Conservation (phyloP, 2,797 vertebrate species). For the Oreochromis mossambicus region DNA sequence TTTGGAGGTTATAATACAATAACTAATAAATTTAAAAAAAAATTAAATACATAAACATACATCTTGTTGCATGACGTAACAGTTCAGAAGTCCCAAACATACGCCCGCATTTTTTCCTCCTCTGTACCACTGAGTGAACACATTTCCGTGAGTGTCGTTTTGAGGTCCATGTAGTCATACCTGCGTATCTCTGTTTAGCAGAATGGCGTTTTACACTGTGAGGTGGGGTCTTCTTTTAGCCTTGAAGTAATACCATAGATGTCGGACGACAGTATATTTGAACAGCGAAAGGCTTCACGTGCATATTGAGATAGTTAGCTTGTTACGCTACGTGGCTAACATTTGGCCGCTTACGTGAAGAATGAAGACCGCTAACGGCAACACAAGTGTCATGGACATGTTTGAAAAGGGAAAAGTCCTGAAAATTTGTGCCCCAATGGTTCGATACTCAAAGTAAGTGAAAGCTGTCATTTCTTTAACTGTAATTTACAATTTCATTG, state of each 20-base stretch:
- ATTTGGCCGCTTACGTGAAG: background rate
- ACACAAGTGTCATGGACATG: constrained; percentile 77
- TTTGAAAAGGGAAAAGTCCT: constrained; percentile 83
- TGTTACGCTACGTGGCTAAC: constrained; percentile 25
- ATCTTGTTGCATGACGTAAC: constrained; percentile 4
- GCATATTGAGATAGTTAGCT: background rate
- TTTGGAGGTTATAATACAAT: background rate
- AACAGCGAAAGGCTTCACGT: background rate
- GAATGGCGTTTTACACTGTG: fast-evolving
- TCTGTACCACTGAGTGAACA: background rate
- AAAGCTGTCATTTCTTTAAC: fast-evolving
- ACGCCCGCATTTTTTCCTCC: background rate
- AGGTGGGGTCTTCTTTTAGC: fast-evolving
- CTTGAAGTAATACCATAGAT: background rate
- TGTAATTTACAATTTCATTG: background rate
- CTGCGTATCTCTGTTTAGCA: fast-evolving
- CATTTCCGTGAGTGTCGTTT: background rate
- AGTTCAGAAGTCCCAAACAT: background rate
- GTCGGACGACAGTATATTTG: fast-evolving
- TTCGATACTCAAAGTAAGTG: constrained; percentile 94
- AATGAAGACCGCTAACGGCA: constrained; percentile 51
- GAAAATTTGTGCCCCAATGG: constrained; percentile 95
- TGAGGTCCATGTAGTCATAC: background rate
- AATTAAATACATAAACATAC: background rate
- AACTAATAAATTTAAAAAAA: background rate